Evolutionary conservation across 2,888 invertebrate species (phyloP), one percentile per base, ranked within the genome.

Genomic region (Synanthedon andrenaeformis): DNA sequence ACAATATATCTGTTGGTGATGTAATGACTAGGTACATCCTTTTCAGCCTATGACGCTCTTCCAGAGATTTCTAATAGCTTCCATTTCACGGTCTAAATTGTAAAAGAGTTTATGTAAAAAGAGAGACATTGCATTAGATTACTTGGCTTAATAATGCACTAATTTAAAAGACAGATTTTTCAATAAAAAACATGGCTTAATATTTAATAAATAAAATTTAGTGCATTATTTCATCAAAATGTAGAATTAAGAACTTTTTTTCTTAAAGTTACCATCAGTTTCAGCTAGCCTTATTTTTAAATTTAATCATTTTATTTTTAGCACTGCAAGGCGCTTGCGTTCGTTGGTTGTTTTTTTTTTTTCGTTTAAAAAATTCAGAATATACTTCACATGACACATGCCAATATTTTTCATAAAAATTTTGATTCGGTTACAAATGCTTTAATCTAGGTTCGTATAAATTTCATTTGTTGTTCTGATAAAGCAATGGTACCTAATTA

Each of bases 251-350:
- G 64, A 35, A 35, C 10, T 35, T 35, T 58, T 73, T 77, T 78
- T 80, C 79, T 82, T 82, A 80, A 80, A 85, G 86, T 86, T 86
- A 86, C 86, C 86, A 85, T 76, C 78, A 83, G 82, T 82, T 84
- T 82, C 82, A 74, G 84, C 83, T 86, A 85, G 85, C 74, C 76
- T 82, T 79, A 77, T 72, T 72, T 77, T 60, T 74, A 74, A 76
- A 74, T 77, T 76, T 76, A 76, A 72, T 68, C 59, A 58, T 69
- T 72, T 35, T 61, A 60, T 71, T 69, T 65, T 66, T 65, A 70
- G 67, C 74, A 77, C 76, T 79, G 77, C 72, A 59, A 59, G 75
- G 76, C 76, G 84, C 75, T 81, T 79, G 76, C 78, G 82, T 79
- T 74, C 69, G 45, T 6, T n/a, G 8, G 4, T 35, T 35, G 8